Conservation (phyloP, 1,140 invertebrate genomes). For the Heterodera carotae region DNA sequence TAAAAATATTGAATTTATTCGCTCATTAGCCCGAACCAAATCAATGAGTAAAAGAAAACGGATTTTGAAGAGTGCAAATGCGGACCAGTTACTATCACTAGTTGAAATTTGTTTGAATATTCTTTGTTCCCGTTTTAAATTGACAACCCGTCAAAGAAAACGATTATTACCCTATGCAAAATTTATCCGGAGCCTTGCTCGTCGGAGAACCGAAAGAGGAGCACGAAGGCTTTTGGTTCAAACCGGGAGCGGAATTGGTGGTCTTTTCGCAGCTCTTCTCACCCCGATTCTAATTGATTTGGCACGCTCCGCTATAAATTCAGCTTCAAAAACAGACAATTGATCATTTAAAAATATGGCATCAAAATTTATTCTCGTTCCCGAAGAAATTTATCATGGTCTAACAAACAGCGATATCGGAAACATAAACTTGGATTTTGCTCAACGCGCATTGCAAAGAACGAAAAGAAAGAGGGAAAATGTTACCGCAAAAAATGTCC, state of each 20-base stretch:
- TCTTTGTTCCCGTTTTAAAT: background rate
- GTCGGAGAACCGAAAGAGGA: background rate
- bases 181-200: background rate
- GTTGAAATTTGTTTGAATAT: constrained; percentile 19
- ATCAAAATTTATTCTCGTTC: constrained; percentile 23
- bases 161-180: background rate
- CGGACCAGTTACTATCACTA: constrained; percentile 14
- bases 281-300: constrained; percentile 14
- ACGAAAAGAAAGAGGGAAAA: background rate
- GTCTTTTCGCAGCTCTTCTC: constrained; percentile 3
- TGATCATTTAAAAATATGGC: constrained; percentile 13
- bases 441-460: background rate
- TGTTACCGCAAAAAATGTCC: background rate
- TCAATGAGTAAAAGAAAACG: background rate
- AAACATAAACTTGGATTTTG: background rate
- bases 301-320: constrained; percentile 10
- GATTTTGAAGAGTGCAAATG: background rate
- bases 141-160: background rate
- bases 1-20: constrained; percentile 24
- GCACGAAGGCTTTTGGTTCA: background rate
- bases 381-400: constrained; percentile 24
- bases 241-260: background rate
- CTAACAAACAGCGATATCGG: background rate
- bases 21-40: background rate
- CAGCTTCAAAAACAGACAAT: background rate